Percentiles rank a stretch among this genome's conserved stretches.
phyloP scores from a whole-genome alignment of 2,113 vertebrate genomes.

The Ellobius talpinus region DNA sequence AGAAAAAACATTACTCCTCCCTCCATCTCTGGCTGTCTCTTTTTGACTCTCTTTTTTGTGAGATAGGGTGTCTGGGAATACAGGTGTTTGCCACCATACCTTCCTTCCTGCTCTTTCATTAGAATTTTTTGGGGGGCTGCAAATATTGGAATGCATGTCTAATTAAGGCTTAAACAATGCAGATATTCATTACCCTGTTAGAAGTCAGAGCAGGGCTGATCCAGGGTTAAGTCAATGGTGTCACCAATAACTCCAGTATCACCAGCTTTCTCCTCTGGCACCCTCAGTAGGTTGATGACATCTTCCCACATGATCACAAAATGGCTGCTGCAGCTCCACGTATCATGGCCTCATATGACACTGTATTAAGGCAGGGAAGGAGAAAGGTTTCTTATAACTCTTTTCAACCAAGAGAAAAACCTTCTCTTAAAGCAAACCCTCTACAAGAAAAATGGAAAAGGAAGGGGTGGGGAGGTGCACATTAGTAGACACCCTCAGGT shows the following conservation, averaged over 20 bases:
- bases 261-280: conserved; percentile 53
- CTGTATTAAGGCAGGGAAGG: neutral
- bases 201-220: neutral
- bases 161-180: conserved; percentile 36
- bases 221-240: neutral
- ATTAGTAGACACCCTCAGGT: neutral
- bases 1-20: neutral
- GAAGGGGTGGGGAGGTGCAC: neutral
- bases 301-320: conserved; percentile 30
- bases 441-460: neutral
- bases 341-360: neutral
- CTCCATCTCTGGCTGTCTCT: neutral
- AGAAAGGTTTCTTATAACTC: neutral
- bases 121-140: conserved; percentile 1
- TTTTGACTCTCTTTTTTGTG: no score
- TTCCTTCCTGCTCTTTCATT: neutral
- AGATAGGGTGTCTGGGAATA: neutral
- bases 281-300: neutral
- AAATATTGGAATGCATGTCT: conserved; percentile 31
- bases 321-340: neutral
- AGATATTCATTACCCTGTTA: conserved; percentile 56
- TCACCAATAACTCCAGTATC: conserved; percentile 46
- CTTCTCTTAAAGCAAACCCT: neutral
- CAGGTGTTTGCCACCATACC: neutral
- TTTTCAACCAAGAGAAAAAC: conserved; percentile 39